Percentiles rank a stretch among this genome's conserved stretches.
Evolutionary conservation across 2,797 vertebrate genomes (phyloP).

Genomic region (Silurus aristotelis): DNA sequence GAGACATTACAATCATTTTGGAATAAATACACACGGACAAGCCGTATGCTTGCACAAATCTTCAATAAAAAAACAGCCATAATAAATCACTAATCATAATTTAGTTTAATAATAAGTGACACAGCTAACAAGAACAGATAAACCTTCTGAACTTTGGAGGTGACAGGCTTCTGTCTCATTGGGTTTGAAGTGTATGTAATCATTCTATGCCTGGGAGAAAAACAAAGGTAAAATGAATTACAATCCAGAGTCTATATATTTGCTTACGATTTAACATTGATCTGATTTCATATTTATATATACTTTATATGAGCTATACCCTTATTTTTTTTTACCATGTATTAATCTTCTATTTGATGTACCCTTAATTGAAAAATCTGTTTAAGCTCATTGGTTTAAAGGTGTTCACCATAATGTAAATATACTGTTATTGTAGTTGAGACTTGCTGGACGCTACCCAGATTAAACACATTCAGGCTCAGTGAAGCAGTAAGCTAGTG

Average conservation of each 20-base stretch:
- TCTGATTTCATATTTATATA: neutral
- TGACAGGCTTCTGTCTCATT: conserved; percentile 16
- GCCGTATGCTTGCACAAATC: neutral
- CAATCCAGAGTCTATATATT: neutral
- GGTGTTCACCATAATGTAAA: conserved; percentile 8
- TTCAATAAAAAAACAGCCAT: neutral
- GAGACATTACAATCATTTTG: neutral
- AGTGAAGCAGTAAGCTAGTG: conserved; percentile 41
- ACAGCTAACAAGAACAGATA: neutral
- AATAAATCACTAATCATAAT: neutral
- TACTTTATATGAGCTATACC: neutral
- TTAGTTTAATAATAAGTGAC: neutral
- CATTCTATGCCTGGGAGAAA: neutral
- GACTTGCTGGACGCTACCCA: conserved; percentile 26
- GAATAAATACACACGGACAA: conserved; percentile 3
- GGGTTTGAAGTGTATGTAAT: neutral
- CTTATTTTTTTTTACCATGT: neutral
- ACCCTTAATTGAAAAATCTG: neutral
- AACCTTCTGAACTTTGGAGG: conserved; percentile 30
- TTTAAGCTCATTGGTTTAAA: neutral
- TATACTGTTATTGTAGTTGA: neutral
- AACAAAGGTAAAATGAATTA: neutral
- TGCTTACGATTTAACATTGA: neutral
- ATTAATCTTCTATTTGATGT: neutral
- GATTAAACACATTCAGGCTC: conserved; percentile 39